These are phyloP conservation scores for Channa maculata DNA, from an alignment of 2,113 vertebrate genomes.

Conservation along the genomic window DNA sequence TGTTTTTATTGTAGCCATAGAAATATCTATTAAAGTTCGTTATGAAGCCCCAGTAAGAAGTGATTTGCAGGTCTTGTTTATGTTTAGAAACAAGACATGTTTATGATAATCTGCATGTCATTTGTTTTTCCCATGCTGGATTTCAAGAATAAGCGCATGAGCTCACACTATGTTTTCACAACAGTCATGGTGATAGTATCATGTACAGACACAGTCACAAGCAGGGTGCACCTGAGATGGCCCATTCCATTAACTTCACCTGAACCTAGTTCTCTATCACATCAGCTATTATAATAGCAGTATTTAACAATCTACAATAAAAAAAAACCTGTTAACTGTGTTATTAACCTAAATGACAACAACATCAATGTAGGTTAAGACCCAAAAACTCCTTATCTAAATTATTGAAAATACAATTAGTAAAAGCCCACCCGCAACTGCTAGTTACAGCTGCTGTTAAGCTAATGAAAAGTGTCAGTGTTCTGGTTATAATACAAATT, in stretches of 20 bases:
- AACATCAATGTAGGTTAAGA: not conserved
- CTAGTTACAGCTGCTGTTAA: not conserved
- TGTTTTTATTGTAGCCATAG: conserved; percentile 18
- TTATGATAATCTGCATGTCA: conserved; percentile 11
- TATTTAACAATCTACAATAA: not conserved
- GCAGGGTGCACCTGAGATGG: not conserved
- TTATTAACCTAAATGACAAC: not conserved
- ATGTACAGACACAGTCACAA: conserved; percentile 6
- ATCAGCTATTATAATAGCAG: too few species aligned
- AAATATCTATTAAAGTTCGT: not conserved
- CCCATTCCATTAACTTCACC: not conserved
- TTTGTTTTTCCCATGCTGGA: conserved; percentile 19
- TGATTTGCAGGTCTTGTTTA: not conserved
- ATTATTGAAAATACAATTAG: too few species aligned
- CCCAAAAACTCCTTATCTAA: too few species aligned
- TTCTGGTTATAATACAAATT: not conserved
- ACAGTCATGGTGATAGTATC: conserved; percentile 33
- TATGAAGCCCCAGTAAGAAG: not conserved
- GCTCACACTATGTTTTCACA: conserved; percentile 49
- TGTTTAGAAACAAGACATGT: not conserved
- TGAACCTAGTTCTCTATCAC: not conserved
- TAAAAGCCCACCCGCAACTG: not conserved
- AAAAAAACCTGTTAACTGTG: not conserved
- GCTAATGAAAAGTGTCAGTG: not conserved
- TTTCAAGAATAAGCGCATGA: not conserved